phyloP scores from a whole-genome alignment of 2,888 invertebrate species.

The Acanthosoma haemorrhoidale region DNA sequence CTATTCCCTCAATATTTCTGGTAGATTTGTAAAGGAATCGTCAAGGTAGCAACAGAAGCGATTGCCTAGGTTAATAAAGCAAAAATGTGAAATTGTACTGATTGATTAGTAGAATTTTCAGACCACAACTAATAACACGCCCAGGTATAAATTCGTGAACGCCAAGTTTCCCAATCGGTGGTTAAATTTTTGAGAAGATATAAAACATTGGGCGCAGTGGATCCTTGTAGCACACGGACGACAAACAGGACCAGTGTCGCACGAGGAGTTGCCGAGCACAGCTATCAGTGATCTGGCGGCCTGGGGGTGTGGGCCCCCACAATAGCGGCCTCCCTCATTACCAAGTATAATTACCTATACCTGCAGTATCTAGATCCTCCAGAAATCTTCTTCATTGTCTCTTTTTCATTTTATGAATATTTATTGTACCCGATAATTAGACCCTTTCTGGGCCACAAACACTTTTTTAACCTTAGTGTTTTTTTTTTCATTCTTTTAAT shows the following conservation, averaged over 20 bases:
- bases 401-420: conserved; percentile 26
- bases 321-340: neutral
- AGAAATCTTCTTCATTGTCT: conserved; percentile 16
- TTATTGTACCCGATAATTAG: conserved; percentile 20
- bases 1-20: too few species aligned
- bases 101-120: too few species aligned
- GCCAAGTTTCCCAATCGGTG: too few species aligned
- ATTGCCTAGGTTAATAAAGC: too few species aligned
- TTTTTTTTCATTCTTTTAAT: neutral
- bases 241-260: neutral
- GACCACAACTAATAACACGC: too few species aligned
- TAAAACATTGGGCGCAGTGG: too few species aligned
- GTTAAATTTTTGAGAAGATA: too few species aligned
- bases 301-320: conserved; percentile 20
- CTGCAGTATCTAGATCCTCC: conserved; percentile 11
- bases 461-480: conserved; percentile 7
- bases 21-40: too few species aligned
- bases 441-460: conserved; percentile 22
- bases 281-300: conserved; percentile 9
- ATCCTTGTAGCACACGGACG: neutral
- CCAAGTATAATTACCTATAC: conserved; percentile 19
- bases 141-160: too few species aligned
- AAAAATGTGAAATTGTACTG: too few species aligned
- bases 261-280: neutral
- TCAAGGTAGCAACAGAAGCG: too few species aligned